Evolutionary conservation across 2,797 vertebrate species (phyloP).

Genomic region (Megaceryle alcyon): DNA sequence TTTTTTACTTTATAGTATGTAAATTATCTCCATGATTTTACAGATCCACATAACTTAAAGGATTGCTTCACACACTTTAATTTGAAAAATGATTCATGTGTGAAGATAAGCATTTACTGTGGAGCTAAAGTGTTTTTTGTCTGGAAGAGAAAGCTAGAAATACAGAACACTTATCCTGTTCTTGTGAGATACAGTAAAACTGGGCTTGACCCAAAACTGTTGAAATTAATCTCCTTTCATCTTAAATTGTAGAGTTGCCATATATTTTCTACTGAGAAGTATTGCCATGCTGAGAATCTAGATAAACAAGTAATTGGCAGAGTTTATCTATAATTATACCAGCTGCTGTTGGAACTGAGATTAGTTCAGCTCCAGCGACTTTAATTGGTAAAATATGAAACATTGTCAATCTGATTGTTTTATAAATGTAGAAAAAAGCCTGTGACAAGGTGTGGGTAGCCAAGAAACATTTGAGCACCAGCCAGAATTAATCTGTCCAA

Average conservation of each 20-base stretch:
- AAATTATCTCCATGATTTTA: conserved; percentile 7
- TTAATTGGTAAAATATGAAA: conserved; percentile 65
- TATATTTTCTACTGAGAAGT: conserved; percentile 14
- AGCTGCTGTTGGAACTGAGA: conserved; percentile 48
- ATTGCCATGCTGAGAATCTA: background rate
- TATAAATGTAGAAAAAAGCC: conserved; percentile 19
- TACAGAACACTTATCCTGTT: background rate
- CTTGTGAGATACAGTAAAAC: conserved; percentile 28
- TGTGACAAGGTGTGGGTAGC: conserved; percentile 17
- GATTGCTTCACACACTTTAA: background rate
- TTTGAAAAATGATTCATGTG: conserved; percentile 8
- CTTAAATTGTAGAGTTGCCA: conserved; percentile 27
- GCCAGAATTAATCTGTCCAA: background rate
- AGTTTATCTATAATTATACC: conserved; percentile 66
- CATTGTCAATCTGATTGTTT: conserved; percentile 37
- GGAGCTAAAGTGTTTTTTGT: background rate
- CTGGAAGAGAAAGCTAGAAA: background rate
- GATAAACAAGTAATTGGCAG: conserved; percentile 65
- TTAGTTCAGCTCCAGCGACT: conserved; percentile 52
- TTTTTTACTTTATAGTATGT: background rate
- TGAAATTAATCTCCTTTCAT: conserved; percentile 61
- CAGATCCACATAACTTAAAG: background rate
- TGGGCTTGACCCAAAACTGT: background rate
- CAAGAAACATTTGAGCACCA: conserved; percentile 37
- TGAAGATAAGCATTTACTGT: conserved; percentile 12